Evolutionary conservation across 2,888 invertebrate genomes (phyloP), one percentile per base, ranked within the genome.

Genomic region (Metallyticus violacea): DNA sequence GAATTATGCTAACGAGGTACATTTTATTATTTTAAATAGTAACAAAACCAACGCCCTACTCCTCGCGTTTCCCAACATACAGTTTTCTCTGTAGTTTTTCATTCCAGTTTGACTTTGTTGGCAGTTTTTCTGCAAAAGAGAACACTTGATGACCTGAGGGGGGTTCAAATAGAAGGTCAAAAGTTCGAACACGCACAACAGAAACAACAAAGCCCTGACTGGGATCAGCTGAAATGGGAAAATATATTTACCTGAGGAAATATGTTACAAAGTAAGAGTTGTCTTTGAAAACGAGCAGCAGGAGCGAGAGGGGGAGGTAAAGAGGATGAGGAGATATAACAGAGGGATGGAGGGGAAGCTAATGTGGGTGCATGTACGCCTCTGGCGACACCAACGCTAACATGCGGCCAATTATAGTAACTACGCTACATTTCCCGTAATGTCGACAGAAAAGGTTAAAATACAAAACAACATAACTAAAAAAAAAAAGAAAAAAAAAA

Each of bases 361-460:
- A 82, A 82, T 82, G 27, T 26, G 26, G 76, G 82, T 26, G 76
- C 82, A 82, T 82, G 82, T 82, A 82, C 82, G 82, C 82, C 82
- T 9, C 26, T 82, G 76, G 82, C 82, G 82, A 82, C 82, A 82
- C 26, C 76, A 26, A 26, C 76, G 82, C 79, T 78, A 78, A 85
- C 29, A 78, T 77, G 85, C 85, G 78, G 85, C 85, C 76, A 79
- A 82, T 82, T 62, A 62, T 62, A 62, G 40, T 62, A 62, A 62
- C 40, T 62, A 62, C 40, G 40, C 40, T 62, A 62, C 40, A 62
- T 62, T 62, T 15, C 40, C 40, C 40, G 40, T 62, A 62, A 62
- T 62, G 40, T 22, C 40, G 40, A 62, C 40, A 62, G 40, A 62
- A 62, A 62, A 62, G 40, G 40, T 62, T 62, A 62, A 62, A 62